A percentile compares a stretch with the other conserved stretches of the same genome.
Evolutionary conservation across 2,797 vertebrate genomes (phyloP).

Genomic region (Gadopsis marmoratus): DNA sequence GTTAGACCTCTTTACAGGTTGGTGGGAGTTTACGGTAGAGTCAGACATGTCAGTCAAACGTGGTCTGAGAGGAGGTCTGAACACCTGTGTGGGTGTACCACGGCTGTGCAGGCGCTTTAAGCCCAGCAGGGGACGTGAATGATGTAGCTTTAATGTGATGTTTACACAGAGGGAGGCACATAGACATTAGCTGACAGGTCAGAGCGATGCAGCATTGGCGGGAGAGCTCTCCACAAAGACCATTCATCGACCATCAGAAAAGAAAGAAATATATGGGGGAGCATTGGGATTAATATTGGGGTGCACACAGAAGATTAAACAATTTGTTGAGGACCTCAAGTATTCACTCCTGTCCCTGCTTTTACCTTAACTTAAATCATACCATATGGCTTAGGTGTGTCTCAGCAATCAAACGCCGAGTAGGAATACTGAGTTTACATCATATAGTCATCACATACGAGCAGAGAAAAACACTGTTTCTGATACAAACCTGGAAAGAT

Average conservation of each 20-base stretch:
- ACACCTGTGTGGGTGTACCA: constrained; percentile 42
- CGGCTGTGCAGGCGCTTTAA: constrained; percentile 47
- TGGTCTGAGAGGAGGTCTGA: constrained; percentile 32
- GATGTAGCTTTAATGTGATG: constrained; percentile 70
- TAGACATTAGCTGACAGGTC: constrained; percentile 56
- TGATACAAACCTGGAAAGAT: constrained; percentile 49
- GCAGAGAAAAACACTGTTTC: constrained; percentile 59
- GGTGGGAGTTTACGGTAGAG: constrained; percentile 8
- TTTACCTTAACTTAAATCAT: constrained; percentile 52
- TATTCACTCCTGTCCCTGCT: constrained; percentile 52
- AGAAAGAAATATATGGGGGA: constrained; percentile 15
- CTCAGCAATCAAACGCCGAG: constrained; percentile 66
- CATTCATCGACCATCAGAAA: background rate
- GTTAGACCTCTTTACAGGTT: constrained; percentile 39
- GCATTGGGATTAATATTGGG: constrained; percentile 51
- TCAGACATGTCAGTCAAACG: background rate
- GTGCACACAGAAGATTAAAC: constrained; percentile 32
- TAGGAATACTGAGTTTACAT: constrained; percentile 70
- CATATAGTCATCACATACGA: constrained; percentile 33
- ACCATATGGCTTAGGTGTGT: constrained; percentile 79
- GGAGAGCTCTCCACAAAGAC: constrained; percentile 49
- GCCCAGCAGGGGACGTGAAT: constrained; percentile 49
- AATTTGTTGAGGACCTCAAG: constrained; percentile 34
- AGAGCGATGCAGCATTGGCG: constrained; percentile 60
- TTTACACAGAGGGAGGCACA: constrained; percentile 71